A percentile compares a stretch with the other conserved stretches of the same genome.
phyloP scores from a whole-genome alignment of 2,797 vertebrate species.

The Aphelocoma californica region DNA sequence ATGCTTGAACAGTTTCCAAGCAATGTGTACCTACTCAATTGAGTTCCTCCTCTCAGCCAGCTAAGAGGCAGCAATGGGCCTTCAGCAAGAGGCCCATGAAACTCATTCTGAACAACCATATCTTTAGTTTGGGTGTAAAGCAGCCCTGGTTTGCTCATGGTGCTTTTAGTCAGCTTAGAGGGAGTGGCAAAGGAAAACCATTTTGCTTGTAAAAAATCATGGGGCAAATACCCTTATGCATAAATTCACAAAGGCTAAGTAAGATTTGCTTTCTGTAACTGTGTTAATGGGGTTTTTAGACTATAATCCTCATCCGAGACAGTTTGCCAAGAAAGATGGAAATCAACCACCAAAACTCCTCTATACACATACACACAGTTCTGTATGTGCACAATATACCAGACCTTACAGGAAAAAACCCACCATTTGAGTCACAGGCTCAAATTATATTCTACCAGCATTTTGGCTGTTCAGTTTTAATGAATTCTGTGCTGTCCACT shows the following conservation, averaged over 20 bases:
- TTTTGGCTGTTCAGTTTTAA: not conserved
- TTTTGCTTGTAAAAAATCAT: not conserved
- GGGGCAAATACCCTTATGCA: not conserved
- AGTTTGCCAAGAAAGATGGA: not conserved
- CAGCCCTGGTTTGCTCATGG: accelerated
- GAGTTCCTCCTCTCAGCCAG: not conserved
- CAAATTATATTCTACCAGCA: not conserved
- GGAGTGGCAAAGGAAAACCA: not conserved
- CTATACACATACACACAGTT: not conserved
- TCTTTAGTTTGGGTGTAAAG: not conserved
- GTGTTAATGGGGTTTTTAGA: not conserved
- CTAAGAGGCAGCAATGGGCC: not conserved
- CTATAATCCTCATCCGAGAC: not conserved
- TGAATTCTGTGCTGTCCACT: not conserved
- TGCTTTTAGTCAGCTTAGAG: not conserved
- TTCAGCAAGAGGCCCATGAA: not conserved
- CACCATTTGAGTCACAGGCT: not conserved
- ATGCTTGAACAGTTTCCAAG: not conserved
- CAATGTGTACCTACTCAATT: not conserved
- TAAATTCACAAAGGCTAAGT: not conserved
- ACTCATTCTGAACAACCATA: not conserved
- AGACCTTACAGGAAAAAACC: not conserved
- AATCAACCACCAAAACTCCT: not conserved
- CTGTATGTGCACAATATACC: not conserved
- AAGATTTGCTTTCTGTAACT: slow-evolving; percentile 5